Conservation (phyloP, 2,888 invertebrate genomes). For the Brenthis ino region DNA sequence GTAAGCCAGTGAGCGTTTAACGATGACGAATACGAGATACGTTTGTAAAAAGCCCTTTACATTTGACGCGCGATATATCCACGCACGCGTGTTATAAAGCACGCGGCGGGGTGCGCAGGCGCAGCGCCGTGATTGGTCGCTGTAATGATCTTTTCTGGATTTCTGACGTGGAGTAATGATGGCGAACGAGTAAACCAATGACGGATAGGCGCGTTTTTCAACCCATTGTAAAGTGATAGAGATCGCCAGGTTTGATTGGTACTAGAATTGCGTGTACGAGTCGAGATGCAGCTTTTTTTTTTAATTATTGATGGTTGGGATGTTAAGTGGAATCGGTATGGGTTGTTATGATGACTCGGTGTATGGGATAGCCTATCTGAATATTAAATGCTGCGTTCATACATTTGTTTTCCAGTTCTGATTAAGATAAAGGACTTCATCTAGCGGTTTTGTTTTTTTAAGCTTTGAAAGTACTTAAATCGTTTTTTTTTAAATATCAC, state of each 20-base stretch:
- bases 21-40: slow-evolving; percentile 81
- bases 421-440: no score
- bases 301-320: slow-evolving; percentile 2
- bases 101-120: slow-evolving; percentile 76
- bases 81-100: slow-evolving; percentile 72
- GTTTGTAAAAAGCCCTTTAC: slow-evolving; percentile 74
- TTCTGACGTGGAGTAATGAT: slow-evolving; percentile 72
- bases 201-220: slow-evolving; percentile 76
- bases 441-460: no score
- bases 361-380: no score
- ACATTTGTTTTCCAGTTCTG: no score
- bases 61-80: slow-evolving; percentile 77
- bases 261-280: slow-evolving; percentile 2
- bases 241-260: slow-evolving; percentile 13
- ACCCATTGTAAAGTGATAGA: slow-evolving; percentile 60
- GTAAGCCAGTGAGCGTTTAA: slow-evolving; percentile 57
- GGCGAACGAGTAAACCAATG: slow-evolving; percentile 69
- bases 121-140: slow-evolving; percentile 69
- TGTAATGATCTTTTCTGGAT: slow-evolving; percentile 61
- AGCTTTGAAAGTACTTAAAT: no score
- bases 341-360: no score
- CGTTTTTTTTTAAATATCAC: no score
- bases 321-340: no score
- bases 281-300: neutral
- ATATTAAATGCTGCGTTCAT: no score